phyloP scores from a whole-genome alignment of 2,113 vertebrate species.

The Salvator merianae region DNA sequence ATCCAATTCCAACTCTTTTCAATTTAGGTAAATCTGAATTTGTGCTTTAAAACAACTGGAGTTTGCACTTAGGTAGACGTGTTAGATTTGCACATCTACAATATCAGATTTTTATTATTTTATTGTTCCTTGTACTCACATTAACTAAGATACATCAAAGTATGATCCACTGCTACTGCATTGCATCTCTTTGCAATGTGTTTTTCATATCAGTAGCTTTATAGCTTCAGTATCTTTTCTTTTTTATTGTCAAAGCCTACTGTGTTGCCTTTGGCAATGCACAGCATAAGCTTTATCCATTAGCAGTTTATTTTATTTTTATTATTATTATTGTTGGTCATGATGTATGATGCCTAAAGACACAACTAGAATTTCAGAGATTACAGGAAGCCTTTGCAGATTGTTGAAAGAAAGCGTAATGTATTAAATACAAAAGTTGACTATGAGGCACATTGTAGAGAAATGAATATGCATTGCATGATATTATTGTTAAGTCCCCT shows the following conservation, averaged over 20 bases:
- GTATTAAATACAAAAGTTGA: constrained; percentile 31
- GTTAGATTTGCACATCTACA: background rate
- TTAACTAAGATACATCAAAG: constrained; percentile 11
- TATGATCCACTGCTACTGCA: constrained; percentile 11
- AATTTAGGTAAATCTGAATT: too few species aligned
- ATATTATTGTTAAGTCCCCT: constrained; percentile 6
- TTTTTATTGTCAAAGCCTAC: constrained; percentile 16
- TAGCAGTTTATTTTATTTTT: constrained; percentile 29
- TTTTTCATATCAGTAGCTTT: constrained; percentile 16
- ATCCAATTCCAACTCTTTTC: too few species aligned
- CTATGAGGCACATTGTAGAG: constrained; percentile 14
- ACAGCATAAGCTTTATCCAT: constrained; percentile 50
- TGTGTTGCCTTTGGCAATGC: constrained; percentile 26
- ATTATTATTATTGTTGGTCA: constrained; percentile 44
- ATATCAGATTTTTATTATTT: background rate
- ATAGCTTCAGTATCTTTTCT: constrained; percentile 16
- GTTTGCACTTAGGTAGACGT: too few species aligned
- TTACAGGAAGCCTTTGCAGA: constrained; percentile 40
- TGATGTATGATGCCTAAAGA: constrained; percentile 40
- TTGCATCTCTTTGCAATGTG: background rate
- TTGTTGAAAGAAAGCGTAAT: constrained; percentile 42
- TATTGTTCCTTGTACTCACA: fast-evolving
- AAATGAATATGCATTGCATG: background rate
- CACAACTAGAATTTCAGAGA: constrained; percentile 51
- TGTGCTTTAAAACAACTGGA: too few species aligned